phyloP scores from a whole-genome alignment of 1,140 invertebrate species.

The Scaptomyza montana region DNA sequence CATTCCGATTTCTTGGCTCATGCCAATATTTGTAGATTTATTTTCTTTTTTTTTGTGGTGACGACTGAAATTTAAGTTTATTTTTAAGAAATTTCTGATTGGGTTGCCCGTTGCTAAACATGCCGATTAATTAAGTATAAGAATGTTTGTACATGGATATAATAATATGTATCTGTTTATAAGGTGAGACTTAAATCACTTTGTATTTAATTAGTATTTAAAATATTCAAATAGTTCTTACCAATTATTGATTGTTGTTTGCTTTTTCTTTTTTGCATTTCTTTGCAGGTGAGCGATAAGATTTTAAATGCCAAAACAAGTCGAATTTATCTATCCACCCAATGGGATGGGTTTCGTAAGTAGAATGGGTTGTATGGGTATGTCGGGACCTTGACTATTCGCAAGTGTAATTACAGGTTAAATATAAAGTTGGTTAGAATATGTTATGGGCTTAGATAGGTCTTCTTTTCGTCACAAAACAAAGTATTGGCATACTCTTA shows the following conservation, averaged over 20 bases:
- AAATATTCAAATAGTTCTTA: slow-evolving; percentile 42
- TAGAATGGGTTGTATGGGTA: neutral
- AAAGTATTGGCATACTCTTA: too few relatives aligned
- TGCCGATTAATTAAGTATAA: slow-evolving; percentile 48
- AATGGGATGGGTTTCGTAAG: neutral
- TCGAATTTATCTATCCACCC: neutral
- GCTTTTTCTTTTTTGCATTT: slow-evolving; percentile 41
- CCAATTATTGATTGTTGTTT: slow-evolving; percentile 63
- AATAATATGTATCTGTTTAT: slow-evolving; percentile 1
- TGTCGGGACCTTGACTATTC: neutral
- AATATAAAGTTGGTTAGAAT: too few relatives aligned
- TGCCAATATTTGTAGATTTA: neutral
- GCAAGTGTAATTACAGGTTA: too few relatives aligned
- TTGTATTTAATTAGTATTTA: slow-evolving; percentile 42
- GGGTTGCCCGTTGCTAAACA: slow-evolving; percentile 21
- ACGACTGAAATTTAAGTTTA: slow-evolving; percentile 31
- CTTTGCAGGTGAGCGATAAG: slow-evolving; percentile 69
- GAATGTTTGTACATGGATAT: neutral
- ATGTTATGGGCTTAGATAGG: too few relatives aligned
- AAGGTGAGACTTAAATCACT: slow-evolving; percentile 23
- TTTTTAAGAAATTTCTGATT: slow-evolving; percentile 30
- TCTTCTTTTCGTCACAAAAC: too few relatives aligned
- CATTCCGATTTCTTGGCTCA: slow-evolving; percentile 33
- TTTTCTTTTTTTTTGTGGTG: slow-evolving; percentile 20
- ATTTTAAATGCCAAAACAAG: slow-evolving; percentile 17